Base-by-base conservation (phyloP, 2,113 vertebrate genomes). In the Neodon shergylaensis region DNA sequence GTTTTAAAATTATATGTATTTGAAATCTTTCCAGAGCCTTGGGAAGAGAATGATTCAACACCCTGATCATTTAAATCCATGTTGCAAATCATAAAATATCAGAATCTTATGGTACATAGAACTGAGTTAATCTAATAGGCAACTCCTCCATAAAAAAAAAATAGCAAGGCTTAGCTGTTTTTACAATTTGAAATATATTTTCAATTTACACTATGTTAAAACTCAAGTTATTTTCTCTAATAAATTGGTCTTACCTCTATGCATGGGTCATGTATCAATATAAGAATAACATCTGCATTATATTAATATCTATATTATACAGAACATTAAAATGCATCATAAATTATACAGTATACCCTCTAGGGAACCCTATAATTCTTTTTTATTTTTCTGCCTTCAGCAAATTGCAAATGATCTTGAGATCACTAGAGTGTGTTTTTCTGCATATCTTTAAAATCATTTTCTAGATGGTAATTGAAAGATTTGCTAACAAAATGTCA, bases 281-380 rank as follows among this genome's bases (percentile, higher is more conserved):
- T 92, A 97, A 90, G 89, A 94, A 96, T 98, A 95, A 76, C 52
- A 96, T 82, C 86, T 96, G 63, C 54, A 74, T 97, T 68, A 96
- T 98, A 96, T 97, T 98, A 97, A 97, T 97, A 96, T 31, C 95
- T 97, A n/a, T 54, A 96, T 96, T 97, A 97, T 92, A 91, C 14
- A 95, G 78, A 94, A 96, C 63, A 94, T 96, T 98, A 95, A 91
- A 86, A 97, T 98, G 79, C 63, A 52, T 95, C 97, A 73, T 96
- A 96, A 94, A 49, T 97, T 94, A 93, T 84, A 94, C 84, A 92
- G 86, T 97, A 97, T 92, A 61, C 81, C 77, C 92, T 97, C 86
- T 79, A 81, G 90, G 90, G 68, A 97, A 70, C 19, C 58, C 91
- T 93, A 73, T 68, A 44, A 58, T 88, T 95, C 0, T 0, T 78